Percentiles rank a stretch among this genome's conserved stretches.
phyloP scores from a whole-genome alignment of 2,113 vertebrate genomes.

The Podarcis cretensis region DNA sequence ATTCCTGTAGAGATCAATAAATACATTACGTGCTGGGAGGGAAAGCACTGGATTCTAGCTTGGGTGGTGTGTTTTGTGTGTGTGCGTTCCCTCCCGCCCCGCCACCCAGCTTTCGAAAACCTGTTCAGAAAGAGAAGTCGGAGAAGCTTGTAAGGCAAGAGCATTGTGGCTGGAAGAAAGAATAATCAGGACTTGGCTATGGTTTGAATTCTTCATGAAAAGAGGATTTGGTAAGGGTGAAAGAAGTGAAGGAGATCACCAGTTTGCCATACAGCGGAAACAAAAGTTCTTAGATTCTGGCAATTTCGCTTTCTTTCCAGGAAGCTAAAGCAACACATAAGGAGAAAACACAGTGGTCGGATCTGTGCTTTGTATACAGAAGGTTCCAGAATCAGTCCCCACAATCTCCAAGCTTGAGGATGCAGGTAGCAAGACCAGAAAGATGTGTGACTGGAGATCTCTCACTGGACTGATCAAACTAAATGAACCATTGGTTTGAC shows the following conservation, averaged over 20 bases:
- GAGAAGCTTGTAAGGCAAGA: rapidly evolving
- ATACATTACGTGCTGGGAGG: neutral
- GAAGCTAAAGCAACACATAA: neutral
- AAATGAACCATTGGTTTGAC: neutral
- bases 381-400: neutral
- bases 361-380: neutral
- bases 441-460: neutral
- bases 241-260: constrained; percentile 1
- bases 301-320: no score
- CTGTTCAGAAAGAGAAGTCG: neutral
- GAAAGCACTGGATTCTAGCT: rapidly evolving
- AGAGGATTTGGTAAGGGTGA: constrained; percentile 16
- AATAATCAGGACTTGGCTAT: neutral
- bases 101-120: neutral
- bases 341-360: no score
- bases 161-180: neutral
- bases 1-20: constrained; percentile 18
- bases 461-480: no score
- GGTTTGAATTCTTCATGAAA: constrained; percentile 5
- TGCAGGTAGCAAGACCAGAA: neutral
- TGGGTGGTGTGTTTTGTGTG: neutral
- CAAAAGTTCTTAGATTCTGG: neutral
- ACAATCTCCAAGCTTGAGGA: neutral
- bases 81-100: neutral
- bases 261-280: neutral